Base-by-base conservation (phyloP, 2,888 invertebrate genomes). In the Dryobota labecula region DNA sequence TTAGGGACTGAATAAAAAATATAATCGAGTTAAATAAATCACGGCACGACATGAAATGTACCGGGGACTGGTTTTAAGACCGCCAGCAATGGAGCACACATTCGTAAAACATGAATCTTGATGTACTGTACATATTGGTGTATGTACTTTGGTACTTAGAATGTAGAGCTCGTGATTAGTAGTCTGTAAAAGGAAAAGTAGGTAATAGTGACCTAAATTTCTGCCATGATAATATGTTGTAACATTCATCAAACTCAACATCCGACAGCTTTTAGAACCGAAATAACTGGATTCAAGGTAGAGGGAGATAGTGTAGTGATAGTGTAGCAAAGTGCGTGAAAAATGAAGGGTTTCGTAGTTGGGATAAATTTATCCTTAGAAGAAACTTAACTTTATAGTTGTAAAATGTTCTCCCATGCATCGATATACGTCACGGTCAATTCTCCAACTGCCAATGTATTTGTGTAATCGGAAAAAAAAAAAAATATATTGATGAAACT, bases 11-110 rank as follows among this genome's bases (percentile, higher is more conserved):
- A 79, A 80, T 76, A 77, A 82, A 85, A 85, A 84, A 84, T 84
- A 81, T 83, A 68, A 82, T 82, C 69, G 78, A 81, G 73, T 78
- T 70, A 83, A 79, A 89, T 90, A 89, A 90, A 89, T 90, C 87
- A 85, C 84, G 49, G 78, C 74, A 45, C 72, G 83, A 86, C 87
- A 86, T 87, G 87, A 82, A 87, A 87, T 85, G 87, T 87, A 84
- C 79, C 45, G 77, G 79, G 82, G 78, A 84, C 67, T 74, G 83
- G 82, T 87, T 87, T 89, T 84, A 88, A 87, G 86, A 87, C 79
- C 79, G 71, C 62, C 82, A 76, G 45, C 45, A 36, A 76, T 72
- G 76, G 65, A 77, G 86, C 86, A 84, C 84, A 84, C 84, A 83
- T 87, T 86, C 82, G 83, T 86, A 80, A 86, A 84, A 83, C 86